Base-by-base conservation (phyloP, 37 sponge, comb jelly and placozoan species). In the Halisarca cf. caerulea region DNA sequence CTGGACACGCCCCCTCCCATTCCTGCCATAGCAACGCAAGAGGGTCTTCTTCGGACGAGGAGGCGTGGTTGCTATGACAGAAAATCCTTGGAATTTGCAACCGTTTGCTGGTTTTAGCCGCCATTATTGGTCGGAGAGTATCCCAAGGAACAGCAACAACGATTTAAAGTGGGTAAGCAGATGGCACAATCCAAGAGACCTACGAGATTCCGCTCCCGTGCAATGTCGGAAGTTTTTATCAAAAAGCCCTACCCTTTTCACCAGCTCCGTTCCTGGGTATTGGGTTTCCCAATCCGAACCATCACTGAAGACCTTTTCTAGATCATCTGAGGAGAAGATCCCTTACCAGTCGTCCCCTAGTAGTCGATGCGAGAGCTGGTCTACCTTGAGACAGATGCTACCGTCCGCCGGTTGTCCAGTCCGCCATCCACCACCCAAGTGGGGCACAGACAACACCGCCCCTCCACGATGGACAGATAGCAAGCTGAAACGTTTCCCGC, bases 341-440 rank as follows among this genome's bases (percentile, higher is more conserved):
- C 79, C 75, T 0, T 80, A 81, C 28, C 3, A 35, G 0, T 87
- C 88, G 15, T 68, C 58, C 39, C 91, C 70, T 24, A 58, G 88
- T 18, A 80, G 91, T 4, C 83, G 93, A 2, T 90, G 87, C 82
- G 96, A 95, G 82, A 42, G 84, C 27, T 95, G 96, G 96, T 95
- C 96, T 2, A 92, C 91, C 20, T 83, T 95, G 41, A 79, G 96
- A 23, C 86, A 92, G 81, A 95, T 95, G 91, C 51, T 90, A 24
- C 96, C 96, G 0, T 95, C 96, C 37, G 88, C 35, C 20, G 96
- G 96, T 0, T 87, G 86, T 70, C 70, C 80, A 45, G 27, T 37
- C 59, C 53, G 59, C 8, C 79, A 81, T 59, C 64, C n/a, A 1
- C 92, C 92, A 23, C 92, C 90, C 27, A 89, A 84, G 44, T 95